These are phyloP conservation scores for Heliconius aoede DNA, from an alignment of 2,888 invertebrate species.

Conservation along the genomic window DNA sequence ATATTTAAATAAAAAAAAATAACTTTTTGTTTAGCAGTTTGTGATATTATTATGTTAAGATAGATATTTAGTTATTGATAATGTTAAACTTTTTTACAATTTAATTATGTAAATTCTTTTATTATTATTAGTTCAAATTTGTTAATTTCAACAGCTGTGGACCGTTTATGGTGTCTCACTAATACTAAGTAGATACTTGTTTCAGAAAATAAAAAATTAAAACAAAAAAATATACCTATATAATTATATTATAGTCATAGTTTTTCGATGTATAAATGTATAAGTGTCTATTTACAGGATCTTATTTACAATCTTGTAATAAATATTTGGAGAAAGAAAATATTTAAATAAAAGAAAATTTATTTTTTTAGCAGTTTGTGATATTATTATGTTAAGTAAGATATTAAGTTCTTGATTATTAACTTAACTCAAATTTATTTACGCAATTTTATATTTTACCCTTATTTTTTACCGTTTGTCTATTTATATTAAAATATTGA, in stretches of 20 bases:
- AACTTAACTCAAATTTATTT: not conserved
- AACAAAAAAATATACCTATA: not conserved
- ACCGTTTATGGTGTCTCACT: not conserved
- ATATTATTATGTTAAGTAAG: not conserved
- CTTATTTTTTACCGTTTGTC: not conserved
- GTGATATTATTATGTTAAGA: not conserved
- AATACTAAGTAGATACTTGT: not conserved
- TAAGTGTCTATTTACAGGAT: slow-evolving; percentile 19
- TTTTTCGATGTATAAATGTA: not conserved
- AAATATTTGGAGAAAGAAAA: not conserved
- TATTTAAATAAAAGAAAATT: not conserved
- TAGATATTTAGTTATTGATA: not conserved
- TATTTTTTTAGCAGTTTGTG: not conserved
- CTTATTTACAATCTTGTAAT: slow-evolving; percentile 7
- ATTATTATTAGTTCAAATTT: not conserved
- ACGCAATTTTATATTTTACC: not conserved
- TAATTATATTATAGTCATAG: not conserved
- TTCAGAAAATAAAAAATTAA: not conserved
- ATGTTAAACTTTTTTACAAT: not conserved
- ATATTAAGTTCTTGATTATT: not conserved
- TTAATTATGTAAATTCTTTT: not conserved
- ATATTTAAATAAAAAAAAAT: not conserved
- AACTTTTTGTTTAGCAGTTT: not conserved
- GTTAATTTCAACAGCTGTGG: not conserved
- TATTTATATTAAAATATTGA: not conserved